A percentile compares a stretch with the other conserved stretches of the same genome.
These are phyloP conservation scores for Chrosomus eos DNA, from an alignment of 2,797 vertebrate species.

Conservation along the genomic window DNA sequence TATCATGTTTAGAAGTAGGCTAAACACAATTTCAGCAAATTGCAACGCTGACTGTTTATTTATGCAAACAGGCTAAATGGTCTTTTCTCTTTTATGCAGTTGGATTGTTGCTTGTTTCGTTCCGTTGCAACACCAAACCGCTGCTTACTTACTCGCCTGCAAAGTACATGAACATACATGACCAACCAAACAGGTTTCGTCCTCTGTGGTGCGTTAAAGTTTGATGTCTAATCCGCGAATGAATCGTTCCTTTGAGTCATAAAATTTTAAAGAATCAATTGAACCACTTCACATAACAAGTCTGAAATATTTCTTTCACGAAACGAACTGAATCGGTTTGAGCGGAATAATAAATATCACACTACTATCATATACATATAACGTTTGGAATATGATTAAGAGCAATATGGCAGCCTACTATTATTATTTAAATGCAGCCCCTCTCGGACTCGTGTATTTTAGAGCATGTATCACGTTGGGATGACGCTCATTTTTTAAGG, in stretches of 20 bases:
- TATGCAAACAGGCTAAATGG: neutral
- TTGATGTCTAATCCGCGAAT: neutral
- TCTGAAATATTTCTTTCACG: neutral
- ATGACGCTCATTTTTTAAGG: neutral
- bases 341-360: neutral
- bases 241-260: neutral
- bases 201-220: neutral
- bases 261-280: neutral
- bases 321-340: neutral
- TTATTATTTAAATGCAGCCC: neutral
- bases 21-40: too few species aligned
- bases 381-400: neutral
- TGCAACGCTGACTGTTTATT: neutral
- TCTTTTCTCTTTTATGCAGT: neutral
- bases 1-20: too few species aligned
- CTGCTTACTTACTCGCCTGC: neutral
- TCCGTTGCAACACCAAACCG: neutral
- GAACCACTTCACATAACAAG: neutral
- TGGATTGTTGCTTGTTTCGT: neutral
- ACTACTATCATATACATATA: neutral
- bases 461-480: neutral
- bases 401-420: neutral
- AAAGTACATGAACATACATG: slow-evolving; percentile 16
- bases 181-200: slow-evolving; percentile 47
- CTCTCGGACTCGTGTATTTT: neutral